Percentiles rank a stretch among this genome's conserved stretches.
phyloP scores from a whole-genome alignment of 2,797 vertebrate genomes.

The Bovichtus variegatus region DNA sequence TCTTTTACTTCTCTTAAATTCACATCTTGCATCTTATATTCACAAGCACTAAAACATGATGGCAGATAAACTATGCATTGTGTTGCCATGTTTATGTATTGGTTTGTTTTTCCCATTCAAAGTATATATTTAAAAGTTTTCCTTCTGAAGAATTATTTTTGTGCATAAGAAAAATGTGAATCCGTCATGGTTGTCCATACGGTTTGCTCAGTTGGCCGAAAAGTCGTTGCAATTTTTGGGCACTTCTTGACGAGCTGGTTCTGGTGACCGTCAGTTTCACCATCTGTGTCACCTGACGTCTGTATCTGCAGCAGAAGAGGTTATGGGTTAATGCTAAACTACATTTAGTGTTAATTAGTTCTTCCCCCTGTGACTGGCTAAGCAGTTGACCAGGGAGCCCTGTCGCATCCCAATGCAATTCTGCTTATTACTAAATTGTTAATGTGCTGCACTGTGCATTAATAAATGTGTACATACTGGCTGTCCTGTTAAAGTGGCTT shows the following conservation, averaged over 20 bases:
- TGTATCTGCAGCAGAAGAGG: background rate
- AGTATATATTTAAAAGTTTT: conserved; percentile 28
- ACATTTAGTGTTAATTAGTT: background rate
- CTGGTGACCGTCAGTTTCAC: background rate
- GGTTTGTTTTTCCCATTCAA: conserved; percentile 42
- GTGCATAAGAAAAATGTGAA: background rate
- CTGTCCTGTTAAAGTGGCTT: conserved; percentile 14
- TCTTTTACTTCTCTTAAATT: conserved; percentile 2
- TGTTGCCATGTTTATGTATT: conserved; percentile 20
- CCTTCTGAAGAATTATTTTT: conserved; percentile 7
- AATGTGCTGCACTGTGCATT: conserved; percentile 62
- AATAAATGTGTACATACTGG: conserved; percentile 76
- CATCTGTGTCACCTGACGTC: background rate
- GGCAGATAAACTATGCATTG: conserved; percentile 17
- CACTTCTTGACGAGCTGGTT: conserved; percentile 37
- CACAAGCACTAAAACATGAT: conserved; percentile 39
- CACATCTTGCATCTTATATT: conserved; percentile 5
- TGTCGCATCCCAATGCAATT: conserved; percentile 13
- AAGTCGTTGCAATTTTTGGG: background rate
- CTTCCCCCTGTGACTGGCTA: background rate
- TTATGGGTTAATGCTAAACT: background rate
- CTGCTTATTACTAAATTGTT: conserved; percentile 42
- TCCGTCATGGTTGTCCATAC: background rate
- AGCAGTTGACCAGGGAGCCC: background rate
- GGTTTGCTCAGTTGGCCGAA: background rate